These are phyloP conservation scores for Lepidochrysops patricia DNA, from an alignment of 2,888 invertebrate genomes.

Conservation along the genomic window DNA sequence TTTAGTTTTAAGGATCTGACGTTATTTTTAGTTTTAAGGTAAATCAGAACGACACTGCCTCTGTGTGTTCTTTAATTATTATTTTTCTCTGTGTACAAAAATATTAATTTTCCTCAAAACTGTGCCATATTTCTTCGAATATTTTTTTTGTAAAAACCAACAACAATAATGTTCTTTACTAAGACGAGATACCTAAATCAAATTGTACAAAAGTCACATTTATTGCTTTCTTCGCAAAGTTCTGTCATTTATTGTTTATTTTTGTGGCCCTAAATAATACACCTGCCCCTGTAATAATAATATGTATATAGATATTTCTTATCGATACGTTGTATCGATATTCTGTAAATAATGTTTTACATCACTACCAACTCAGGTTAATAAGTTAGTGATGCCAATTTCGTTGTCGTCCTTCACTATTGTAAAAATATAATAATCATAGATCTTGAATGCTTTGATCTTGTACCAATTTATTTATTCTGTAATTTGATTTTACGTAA, in stretches of 20 bases:
- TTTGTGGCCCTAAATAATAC: no score
- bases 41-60: constrained; percentile 19
- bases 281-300: no score
- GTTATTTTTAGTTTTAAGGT: constrained; percentile 19
- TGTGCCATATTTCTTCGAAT: constrained; percentile 32
- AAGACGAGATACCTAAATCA: no score
- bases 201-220: no score
- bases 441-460: background rate
- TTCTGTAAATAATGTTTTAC: background rate
- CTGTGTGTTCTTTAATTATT: constrained; percentile 14
- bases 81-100: constrained; percentile 13
- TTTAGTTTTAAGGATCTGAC: constrained; percentile 19
- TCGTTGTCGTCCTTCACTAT: no score
- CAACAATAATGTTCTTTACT: background rate
- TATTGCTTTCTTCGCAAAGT: no score
- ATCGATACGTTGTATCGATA: background rate
- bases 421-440: no score
- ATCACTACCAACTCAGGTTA: background rate
- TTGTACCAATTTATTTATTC: background rate
- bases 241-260: no score
- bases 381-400: background rate
- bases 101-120: constrained; percentile 22
- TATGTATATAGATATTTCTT: no score
- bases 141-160: background rate
- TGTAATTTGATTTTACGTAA: background rate